Evolutionary conservation across 2,113 vertebrate species (phyloP).

Genomic region (Rhinogobius similis): DNA sequence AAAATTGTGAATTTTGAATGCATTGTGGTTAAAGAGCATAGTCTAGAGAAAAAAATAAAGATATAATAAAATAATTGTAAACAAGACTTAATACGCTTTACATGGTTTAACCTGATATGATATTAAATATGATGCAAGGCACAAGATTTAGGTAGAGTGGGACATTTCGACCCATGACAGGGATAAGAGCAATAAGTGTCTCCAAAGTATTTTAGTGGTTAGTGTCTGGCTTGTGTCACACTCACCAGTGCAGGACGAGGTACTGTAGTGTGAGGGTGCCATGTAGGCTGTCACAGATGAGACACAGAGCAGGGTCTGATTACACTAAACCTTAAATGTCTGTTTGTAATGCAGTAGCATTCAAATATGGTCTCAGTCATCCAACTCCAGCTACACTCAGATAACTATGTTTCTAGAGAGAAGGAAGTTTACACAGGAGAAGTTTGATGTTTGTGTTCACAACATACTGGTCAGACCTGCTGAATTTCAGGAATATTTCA

Average conservation of each 20-base stretch:
- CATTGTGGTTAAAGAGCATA: too few species aligned
- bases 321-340: not conserved
- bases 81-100: too few species aligned
- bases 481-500: conserved; percentile 28
- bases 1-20: too few species aligned
- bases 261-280: conserved; percentile 31
- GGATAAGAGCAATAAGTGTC: not conserved
- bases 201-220: conserved; percentile 2
- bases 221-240: conserved; percentile 34
- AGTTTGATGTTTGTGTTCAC: conserved; percentile 5
- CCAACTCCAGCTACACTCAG: not conserved
- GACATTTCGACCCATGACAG: not conserved
- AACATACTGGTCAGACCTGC: conserved; percentile 40
- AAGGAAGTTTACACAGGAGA: conserved; percentile 16
- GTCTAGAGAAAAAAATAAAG: too few species aligned
- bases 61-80: too few species aligned
- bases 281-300: conserved; percentile 29
- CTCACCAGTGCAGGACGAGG: conserved; percentile 35
- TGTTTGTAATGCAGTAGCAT: not conserved
- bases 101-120: too few species aligned
- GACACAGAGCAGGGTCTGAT: too few species aligned
- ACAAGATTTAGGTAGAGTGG: not conserved
- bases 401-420: not conserved
- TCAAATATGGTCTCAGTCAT: not conserved
- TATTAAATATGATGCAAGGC: too few species aligned